A percentile compares a stretch with the other conserved stretches of the same genome.
phyloP scores from a whole-genome alignment of 92 coral and sea anemone genomes.

The Paramuricea clavata region DNA sequence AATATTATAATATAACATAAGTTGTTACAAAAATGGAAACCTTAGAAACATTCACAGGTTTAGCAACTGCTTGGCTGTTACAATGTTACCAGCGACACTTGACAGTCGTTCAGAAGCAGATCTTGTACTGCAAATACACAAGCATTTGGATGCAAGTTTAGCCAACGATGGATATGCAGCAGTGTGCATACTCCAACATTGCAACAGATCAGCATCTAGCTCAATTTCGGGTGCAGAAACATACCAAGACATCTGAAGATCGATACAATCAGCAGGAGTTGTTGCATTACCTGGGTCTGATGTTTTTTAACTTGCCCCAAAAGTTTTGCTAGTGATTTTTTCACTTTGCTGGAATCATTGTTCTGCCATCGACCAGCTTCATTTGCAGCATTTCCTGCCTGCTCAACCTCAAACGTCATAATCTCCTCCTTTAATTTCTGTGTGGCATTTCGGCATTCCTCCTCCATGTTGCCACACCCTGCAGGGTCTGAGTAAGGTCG shows the following conservation, averaged over 20 bases:
- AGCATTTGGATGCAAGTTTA: constrained; percentile 21
- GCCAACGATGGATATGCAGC: constrained; percentile 7
- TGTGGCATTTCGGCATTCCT: not conserved
- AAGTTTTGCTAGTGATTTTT: not conserved
- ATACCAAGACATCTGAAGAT: not conserved
- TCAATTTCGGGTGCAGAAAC: constrained; percentile 2
- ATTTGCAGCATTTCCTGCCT: too few species aligned
- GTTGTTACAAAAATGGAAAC: too few species aligned
- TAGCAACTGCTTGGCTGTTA: not conserved
- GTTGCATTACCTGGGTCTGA: not conserved
- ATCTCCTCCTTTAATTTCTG: not conserved
- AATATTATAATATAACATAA: too few species aligned
- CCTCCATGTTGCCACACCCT: not conserved
- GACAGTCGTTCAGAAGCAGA: not conserved
- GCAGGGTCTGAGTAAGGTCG: not conserved
- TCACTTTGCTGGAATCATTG: not conserved
- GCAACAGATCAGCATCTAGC: constrained; percentile 1
- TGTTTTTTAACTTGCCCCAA: constrained; percentile 8
- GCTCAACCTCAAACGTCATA: not conserved
- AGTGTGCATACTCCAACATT: constrained; percentile 22
- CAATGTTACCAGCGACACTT: not conserved
- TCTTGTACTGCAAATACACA: not conserved
- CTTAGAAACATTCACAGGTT: too few species aligned
- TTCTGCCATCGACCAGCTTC: not conserved
- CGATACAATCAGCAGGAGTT: not conserved